These are phyloP conservation scores for Sylvietta virens DNA, from an alignment of 2,113 vertebrate genomes.

Conservation along the genomic window DNA sequence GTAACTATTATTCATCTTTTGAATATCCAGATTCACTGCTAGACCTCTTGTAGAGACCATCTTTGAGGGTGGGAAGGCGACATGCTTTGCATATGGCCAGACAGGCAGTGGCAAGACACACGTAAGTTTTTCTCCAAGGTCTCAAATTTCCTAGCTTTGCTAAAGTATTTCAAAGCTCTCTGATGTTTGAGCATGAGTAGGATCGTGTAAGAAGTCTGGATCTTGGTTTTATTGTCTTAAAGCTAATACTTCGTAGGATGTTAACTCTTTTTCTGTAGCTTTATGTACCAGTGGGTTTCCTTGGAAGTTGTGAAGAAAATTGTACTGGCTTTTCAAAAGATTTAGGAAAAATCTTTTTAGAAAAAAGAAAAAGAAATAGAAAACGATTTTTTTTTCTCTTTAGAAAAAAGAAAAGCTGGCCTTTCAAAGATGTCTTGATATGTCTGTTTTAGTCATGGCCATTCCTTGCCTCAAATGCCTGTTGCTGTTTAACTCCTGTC, in stretches of 20 bases:
- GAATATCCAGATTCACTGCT: conserved; percentile 83
- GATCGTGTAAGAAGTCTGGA: neutral
- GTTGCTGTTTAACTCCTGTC: neutral
- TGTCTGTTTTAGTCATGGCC: neutral
- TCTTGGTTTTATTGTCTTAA: neutral
- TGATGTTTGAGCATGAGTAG: neutral
- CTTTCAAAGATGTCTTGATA: neutral
- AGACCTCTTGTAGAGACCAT: conserved; percentile 90
- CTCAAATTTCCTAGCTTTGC: neutral
- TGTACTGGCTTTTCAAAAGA: neutral
- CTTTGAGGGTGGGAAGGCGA: conserved; percentile 91
- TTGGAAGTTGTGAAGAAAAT: neutral
- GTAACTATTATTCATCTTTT: neutral
- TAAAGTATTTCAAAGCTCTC: neutral
- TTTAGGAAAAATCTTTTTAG: neutral
- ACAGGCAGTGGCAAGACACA: conserved; percentile 98
- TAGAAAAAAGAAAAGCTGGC: neutral
- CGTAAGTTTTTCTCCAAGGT: conserved; percentile 72
- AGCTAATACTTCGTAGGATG: neutral
- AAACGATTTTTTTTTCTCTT: neutral
- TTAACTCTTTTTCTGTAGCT: neutral
- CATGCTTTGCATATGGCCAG: conserved; percentile 96
- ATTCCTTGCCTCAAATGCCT: neutral
- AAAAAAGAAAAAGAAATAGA: neutral
- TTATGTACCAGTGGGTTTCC: neutral